Base-by-base conservation (phyloP, 2,113 vertebrate species). In the Gambusia affinis region DNA sequence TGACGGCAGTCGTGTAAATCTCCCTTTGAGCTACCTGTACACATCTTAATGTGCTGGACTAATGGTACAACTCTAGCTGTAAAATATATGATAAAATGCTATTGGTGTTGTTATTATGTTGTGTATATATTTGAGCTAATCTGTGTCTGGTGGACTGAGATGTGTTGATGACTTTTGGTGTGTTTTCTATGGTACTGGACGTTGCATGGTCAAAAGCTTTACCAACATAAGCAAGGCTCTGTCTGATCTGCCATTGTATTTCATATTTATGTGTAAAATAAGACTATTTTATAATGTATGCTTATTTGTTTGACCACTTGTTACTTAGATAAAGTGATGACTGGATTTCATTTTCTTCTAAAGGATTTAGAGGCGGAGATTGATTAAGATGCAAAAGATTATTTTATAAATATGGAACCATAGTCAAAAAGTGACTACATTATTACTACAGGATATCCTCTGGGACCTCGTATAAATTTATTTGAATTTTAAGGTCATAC, bases 201-300 rank as follows among this genome's bases (percentile, higher is more conserved):
- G 68, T 91, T 85, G 89, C 90, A 91, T 92, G 92, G 93, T 94
- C 91, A 92, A 93, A 93, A 94, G 93, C 92, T 94, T 94, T 94
- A 93, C 84, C 73, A 85, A 85, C 82, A 73, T 81, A 84, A 89
- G 89, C 79, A 65, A 90, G 84, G 89, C 84, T 82, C 79, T 80
- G 67, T 90, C 86, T 81, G 87, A 81, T 70, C 79, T 65, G 72
- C 85, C 79, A 72, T 83, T 87, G 81, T 88, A 83, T 90, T 91
- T 88, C 90, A 88, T 94, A 92, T 92, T 90, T 92, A 90, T 90
- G 80, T 93, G 90, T 91, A 92, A 89, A 92, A 89, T 76, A 76
- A 94, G 71, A 91, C 71, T 85, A 84, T 93, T 90, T 89, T 94
- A 76, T 80, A 76, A 87, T 66, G 90, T 85, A 76, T 75, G 78